Conservation (phyloP, 2,797 vertebrate genomes). For the Holocentrus rufus region DNA sequence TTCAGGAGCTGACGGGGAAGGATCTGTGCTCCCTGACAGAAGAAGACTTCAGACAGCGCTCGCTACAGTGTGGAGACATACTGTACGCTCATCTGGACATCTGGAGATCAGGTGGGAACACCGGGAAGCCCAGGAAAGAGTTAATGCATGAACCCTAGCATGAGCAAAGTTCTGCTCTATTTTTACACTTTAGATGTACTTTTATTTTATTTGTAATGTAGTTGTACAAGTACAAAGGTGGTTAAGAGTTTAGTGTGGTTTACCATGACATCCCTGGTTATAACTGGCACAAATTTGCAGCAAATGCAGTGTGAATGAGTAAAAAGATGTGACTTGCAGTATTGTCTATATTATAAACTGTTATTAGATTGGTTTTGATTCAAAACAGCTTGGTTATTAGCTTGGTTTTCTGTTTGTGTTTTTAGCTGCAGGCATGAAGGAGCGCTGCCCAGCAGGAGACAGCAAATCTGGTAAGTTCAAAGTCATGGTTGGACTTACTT, state of each 20-base stretch:
- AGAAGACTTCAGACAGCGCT: constrained; percentile 91
- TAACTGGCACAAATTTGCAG: not conserved
- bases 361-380: not conserved
- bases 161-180: too few species aligned
- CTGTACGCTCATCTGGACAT: constrained; percentile 95
- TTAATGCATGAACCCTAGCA: too few species aligned
- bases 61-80: constrained; percentile 86
- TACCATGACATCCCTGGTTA: too few species aligned
- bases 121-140: not conserved
- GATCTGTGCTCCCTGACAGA: constrained; percentile 92
- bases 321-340: not conserved
- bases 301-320: constrained; percentile 7
- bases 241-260: too few species aligned
- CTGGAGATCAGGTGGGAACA: constrained; percentile 91
- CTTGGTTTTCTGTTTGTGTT: constrained; percentile 29
- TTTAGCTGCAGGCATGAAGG: constrained; percentile 93
- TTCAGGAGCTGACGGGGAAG: constrained; percentile 89
- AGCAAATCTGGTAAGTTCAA: constrained; percentile 56
- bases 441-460: constrained; percentile 79
- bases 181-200: too few species aligned
- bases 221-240: too few species aligned
- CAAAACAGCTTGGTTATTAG: not conserved
- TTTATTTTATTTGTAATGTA: too few species aligned
- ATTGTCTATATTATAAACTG: not conserved
- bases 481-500: not conserved